Conservation (phyloP, 2,888 invertebrate genomes). For the Julus scanicus region DNA sequence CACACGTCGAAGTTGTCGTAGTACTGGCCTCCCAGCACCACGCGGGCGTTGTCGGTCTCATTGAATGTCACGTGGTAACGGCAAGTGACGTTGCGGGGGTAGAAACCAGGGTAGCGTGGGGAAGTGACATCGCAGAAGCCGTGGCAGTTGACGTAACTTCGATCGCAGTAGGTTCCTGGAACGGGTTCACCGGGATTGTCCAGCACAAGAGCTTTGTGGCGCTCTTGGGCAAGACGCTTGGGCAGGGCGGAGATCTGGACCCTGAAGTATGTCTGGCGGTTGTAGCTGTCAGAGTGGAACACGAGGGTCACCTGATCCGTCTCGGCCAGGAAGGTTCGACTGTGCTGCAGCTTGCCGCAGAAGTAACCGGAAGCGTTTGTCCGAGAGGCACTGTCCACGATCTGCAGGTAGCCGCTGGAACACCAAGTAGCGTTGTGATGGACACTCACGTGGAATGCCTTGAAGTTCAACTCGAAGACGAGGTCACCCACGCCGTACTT, state of each 20-base stretch:
- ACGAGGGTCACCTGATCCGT: constrained; percentile 56
- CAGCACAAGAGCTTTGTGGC: constrained; percentile 57
- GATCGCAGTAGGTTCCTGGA: constrained; percentile 58
- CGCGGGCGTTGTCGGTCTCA: constrained; percentile 52
- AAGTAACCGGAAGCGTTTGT: constrained; percentile 57
- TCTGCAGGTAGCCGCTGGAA: constrained; percentile 57
- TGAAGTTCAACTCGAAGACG: constrained; percentile 58
- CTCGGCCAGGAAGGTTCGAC: constrained; percentile 57
- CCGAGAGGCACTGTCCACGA: constrained; percentile 55
- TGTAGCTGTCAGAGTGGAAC: constrained; percentile 57
- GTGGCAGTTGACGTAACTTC: constrained; percentile 56
- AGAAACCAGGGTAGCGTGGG: constrained; percentile 58
- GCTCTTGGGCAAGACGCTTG: constrained; percentile 57
- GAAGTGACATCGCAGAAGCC: constrained; percentile 58
- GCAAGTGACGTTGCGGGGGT: constrained; percentile 58
- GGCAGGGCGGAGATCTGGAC: constrained; percentile 57
- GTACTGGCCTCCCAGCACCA: constrained; percentile 58
- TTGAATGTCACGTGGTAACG: constrained; percentile 57
- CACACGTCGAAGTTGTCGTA: constrained; percentile 58
- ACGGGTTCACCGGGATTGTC: constrained; percentile 55
- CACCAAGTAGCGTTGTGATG: constrained; percentile 56
- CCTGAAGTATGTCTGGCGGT: constrained; percentile 54
- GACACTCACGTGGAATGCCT: constrained; percentile 57
- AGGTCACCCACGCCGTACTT: constrained; percentile 56
- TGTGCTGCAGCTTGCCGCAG: constrained; percentile 57